phyloP scores from a whole-genome alignment of 2,888 invertebrate species.

The Coenonympha glycerion region DNA sequence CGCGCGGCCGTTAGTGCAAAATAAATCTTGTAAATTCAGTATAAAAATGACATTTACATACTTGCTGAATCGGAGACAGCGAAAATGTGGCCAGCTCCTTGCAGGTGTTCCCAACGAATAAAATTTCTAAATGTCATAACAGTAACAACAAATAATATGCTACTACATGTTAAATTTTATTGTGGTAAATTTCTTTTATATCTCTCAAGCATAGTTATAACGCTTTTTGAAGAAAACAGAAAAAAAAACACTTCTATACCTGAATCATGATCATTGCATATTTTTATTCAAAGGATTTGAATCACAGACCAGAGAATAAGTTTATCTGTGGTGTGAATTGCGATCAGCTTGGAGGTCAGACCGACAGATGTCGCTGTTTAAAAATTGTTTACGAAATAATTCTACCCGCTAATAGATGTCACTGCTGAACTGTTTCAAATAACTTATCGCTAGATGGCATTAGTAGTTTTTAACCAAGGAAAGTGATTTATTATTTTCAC shows the following conservation, averaged over 20 bases:
- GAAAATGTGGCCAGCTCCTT: conserved; percentile 67
- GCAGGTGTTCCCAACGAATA: conserved; percentile 53
- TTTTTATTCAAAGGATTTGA: no score
- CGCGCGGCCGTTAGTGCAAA: conserved; percentile 37
- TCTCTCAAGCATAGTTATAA: not conserved
- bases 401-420: not conserved
- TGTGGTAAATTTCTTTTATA: not conserved
- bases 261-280: no score
- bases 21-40: conserved; percentile 46
- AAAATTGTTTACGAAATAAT: not conserved
- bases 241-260: no score
- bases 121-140: conserved; percentile 24
- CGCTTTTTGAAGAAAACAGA: no score
- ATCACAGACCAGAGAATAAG: no score
- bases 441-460: not conserved
- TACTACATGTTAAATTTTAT: no score
- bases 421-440: not conserved
- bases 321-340: no score
- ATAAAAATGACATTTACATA: conserved; percentile 76
- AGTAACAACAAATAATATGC: not conserved
- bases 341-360: not conserved
- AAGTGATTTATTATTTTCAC: not conserved
- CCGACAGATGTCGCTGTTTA: conserved; percentile 1
- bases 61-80: conserved; percentile 72
- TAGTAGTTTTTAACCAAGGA: not conserved